A percentile compares a stretch with the other conserved stretches of the same genome.
phyloP scores from a whole-genome alignment of 2,113 vertebrate genomes.

The Rattus rattus region DNA sequence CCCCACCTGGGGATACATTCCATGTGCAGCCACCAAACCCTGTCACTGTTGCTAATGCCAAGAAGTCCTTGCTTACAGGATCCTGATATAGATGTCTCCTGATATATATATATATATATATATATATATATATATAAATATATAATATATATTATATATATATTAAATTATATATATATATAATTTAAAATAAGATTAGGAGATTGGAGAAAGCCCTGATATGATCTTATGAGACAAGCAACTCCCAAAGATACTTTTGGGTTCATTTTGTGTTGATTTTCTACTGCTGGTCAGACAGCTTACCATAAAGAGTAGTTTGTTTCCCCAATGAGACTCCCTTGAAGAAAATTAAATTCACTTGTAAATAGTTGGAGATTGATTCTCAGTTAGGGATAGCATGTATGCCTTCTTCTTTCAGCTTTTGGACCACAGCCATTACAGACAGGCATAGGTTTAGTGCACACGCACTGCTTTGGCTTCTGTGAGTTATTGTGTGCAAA shows the following conservation, averaged over 20 bases:
- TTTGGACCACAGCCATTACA: background rate
- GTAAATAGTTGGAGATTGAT: background rate
- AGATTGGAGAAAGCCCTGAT: background rate
- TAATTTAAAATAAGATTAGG: background rate
- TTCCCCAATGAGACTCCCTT: background rate
- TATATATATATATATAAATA: too few species aligned
- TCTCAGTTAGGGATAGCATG: background rate
- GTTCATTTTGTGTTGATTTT: background rate
- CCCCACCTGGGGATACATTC: too few species aligned
- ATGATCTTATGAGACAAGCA: background rate
- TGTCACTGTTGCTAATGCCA: too few species aligned
- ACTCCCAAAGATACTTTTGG: background rate
- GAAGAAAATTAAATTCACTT: background rate
- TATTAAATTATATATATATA: background rate
- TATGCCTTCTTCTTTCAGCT: background rate
- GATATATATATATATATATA: too few species aligned
- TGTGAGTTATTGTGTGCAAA: too few species aligned
- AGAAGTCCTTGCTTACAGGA: too few species aligned
- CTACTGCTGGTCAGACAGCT: background rate
- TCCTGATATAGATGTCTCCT: too few species aligned
- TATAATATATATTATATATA: background rate
- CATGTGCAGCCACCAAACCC: too few species aligned
- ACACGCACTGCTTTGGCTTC: background rate
- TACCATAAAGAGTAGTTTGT: background rate
- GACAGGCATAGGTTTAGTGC: background rate